Evolutionary conservation across 2,113 vertebrate genomes (phyloP).

Genomic region (Dipodomys stephensi): DNA sequence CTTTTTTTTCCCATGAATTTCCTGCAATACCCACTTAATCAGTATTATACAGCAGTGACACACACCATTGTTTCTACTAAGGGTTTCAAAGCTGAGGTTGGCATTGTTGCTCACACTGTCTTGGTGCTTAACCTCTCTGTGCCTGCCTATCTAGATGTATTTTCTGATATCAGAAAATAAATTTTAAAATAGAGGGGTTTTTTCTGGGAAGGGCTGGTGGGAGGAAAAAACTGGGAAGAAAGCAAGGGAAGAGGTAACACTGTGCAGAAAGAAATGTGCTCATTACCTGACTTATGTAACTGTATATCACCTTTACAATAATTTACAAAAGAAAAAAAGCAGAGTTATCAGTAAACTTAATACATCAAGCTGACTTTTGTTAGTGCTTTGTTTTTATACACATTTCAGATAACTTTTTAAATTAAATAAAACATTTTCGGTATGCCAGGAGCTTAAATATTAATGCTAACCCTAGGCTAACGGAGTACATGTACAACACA

Average conservation of each 20-base stretch:
- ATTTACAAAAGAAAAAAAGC: too few species aligned
- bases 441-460: neutral
- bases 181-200: neutral
- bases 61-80: neutral
- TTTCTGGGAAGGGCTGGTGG: too few species aligned
- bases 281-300: too few species aligned
- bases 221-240: too few species aligned
- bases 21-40: neutral
- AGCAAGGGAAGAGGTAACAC: too few species aligned
- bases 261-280: too few species aligned
- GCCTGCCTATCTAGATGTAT: neutral
- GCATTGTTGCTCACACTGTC: neutral
- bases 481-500: neutral
- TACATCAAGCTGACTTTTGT: neutral
- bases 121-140: neutral
- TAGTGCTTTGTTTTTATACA: constrained; percentile 42
- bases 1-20: neutral
- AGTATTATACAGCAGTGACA: neutral
- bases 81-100: neutral
- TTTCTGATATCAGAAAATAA: neutral
- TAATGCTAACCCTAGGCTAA: neutral
- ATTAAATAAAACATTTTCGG: neutral
- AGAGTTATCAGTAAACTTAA: neutral
- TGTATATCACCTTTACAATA: too few species aligned
- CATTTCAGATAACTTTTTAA: neutral